Evolutionary conservation across 2,888 invertebrate species (phyloP).

Genomic region (Acanthopleura granulata): DNA sequence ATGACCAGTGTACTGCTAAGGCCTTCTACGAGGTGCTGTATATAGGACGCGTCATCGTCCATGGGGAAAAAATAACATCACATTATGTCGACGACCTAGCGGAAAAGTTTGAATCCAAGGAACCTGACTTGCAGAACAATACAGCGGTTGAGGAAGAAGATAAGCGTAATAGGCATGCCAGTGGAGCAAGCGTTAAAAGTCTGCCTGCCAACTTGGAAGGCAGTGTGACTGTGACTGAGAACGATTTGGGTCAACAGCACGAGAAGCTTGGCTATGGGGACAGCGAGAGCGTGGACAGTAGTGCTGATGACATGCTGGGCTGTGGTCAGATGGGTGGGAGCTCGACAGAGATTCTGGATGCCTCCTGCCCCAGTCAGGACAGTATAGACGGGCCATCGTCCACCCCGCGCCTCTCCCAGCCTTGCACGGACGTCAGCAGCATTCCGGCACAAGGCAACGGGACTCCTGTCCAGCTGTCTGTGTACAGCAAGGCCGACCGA

Average conservation of each 20-base stretch:
- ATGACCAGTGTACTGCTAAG: conserved; percentile 32
- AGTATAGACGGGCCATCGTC: neutral
- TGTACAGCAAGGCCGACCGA: conserved; percentile 3
- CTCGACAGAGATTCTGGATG: conserved; percentile 42
- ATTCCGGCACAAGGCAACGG: neutral
- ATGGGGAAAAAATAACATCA: conserved; percentile 87
- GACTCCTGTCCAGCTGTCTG: neutral
- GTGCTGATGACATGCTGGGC: conserved; percentile 45
- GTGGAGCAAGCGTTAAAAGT: conserved; percentile 65
- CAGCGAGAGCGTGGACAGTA: conserved; percentile 38
- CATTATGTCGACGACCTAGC: conserved; percentile 92
- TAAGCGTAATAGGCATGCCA: conserved; percentile 56
- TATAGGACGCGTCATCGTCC: conserved; percentile 90
- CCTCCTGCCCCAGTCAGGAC: neutral
- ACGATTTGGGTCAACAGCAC: conserved; percentile 55
- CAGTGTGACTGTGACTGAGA: conserved; percentile 56
- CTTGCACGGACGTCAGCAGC: neutral
- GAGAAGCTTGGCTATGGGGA: conserved; percentile 29
- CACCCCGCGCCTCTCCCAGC: neutral
- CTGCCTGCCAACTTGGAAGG: conserved; percentile 61
- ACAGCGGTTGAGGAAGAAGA: conserved; percentile 33
- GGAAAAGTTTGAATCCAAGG: conserved; percentile 76
- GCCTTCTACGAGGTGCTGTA: conserved; percentile 81
- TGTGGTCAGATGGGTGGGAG: conserved; percentile 35
- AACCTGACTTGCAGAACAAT: conserved; percentile 35